These are phyloP conservation scores for Spilogale gracilis DNA, from an alignment of 2,113 vertebrate genomes.

Conservation along the genomic window DNA sequence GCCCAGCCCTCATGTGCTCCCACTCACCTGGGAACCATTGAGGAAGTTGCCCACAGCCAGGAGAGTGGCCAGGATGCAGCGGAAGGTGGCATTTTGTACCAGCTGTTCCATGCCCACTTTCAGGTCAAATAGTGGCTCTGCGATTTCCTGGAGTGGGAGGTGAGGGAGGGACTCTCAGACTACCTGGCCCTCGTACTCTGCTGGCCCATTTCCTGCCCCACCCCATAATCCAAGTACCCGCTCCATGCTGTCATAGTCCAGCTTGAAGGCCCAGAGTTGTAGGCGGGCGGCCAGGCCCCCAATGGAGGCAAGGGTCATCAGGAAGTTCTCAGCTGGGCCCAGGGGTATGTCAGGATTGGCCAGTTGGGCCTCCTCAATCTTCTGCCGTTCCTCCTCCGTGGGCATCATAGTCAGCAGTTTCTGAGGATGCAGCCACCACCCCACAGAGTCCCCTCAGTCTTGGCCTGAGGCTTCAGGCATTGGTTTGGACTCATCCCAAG, in stretches of 20 bases:
- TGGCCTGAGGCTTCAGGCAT: constrained; percentile 24
- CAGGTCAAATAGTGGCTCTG: constrained; percentile 96
- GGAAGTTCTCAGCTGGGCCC: constrained; percentile 95
- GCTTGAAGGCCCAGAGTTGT: constrained; percentile 98
- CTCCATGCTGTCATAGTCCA: constrained; percentile 96
- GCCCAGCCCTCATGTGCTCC: not conserved
- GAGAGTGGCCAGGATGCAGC: constrained; percentile 94
- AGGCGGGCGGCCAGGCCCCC: constrained; percentile 93
- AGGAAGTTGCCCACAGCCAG: constrained; percentile 97
- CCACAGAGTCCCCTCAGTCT: constrained; percentile 53
- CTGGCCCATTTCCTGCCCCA: constrained; percentile 7
- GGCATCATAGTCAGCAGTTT: constrained; percentile 98
- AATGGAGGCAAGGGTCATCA: constrained; percentile 94
- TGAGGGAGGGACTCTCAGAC: constrained; percentile 25
- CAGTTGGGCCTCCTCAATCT: constrained; percentile 96
- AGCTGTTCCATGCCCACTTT: constrained; percentile 98
- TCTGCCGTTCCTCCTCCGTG: constrained; percentile 96
- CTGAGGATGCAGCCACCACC: constrained; percentile 84
- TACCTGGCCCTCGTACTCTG: constrained; percentile 16
- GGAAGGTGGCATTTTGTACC: constrained; percentile 95
- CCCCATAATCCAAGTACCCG: constrained; percentile 90
- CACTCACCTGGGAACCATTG: constrained; percentile 94
- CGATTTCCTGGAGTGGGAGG: constrained; percentile 91
- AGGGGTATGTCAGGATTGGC: constrained; percentile 94
- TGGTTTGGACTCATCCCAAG: not conserved